A percentile compares a stretch with the other conserved stretches of the same genome.
Conservation (phyloP, 2,888 invertebrate genomes). For the Glyphotaelius pellucidus region DNA sequence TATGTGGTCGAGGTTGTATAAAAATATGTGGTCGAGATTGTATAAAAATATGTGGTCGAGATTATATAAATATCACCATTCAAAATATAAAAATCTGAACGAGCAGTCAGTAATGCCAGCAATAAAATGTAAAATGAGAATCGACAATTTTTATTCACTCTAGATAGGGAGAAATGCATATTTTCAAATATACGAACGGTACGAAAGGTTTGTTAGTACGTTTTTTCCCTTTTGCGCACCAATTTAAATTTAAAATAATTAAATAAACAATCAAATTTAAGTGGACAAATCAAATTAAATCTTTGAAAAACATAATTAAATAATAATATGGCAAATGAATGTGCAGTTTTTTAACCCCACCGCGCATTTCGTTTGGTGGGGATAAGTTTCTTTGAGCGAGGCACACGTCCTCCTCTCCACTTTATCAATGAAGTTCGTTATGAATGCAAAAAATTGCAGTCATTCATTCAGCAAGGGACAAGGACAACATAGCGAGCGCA, state of each 20-base stretch:
- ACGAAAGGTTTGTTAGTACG: background rate
- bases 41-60: too few relatives aligned
- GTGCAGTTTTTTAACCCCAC: background rate
- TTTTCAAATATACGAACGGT: too few relatives aligned
- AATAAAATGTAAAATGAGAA: background rate
- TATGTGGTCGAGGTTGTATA: too few relatives aligned
- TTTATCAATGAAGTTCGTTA: constrained; percentile 47
- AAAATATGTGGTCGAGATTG: too few relatives aligned
- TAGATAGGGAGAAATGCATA: too few relatives aligned
- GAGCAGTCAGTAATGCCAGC: background rate
- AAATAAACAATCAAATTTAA: background rate
- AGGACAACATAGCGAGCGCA: constrained; percentile 26
- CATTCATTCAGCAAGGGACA: constrained; percentile 42
- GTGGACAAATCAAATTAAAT: background rate
- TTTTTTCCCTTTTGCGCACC: background rate
- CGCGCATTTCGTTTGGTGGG: background rate
- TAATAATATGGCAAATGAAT: background rate
- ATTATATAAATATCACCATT: too few relatives aligned
- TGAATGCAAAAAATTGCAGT: constrained; percentile 51
- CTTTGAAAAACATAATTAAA: background rate
- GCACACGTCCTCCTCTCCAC: constrained; percentile 10
- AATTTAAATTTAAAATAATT: background rate
- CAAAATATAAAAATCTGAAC: background rate
- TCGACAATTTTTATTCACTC: too few relatives aligned
- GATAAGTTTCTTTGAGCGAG: background rate